A percentile compares a stretch with the other conserved stretches of the same genome.
phyloP scores from a whole-genome alignment of 2,113 vertebrate genomes.

The Coptodon bakossiorum region DNA sequence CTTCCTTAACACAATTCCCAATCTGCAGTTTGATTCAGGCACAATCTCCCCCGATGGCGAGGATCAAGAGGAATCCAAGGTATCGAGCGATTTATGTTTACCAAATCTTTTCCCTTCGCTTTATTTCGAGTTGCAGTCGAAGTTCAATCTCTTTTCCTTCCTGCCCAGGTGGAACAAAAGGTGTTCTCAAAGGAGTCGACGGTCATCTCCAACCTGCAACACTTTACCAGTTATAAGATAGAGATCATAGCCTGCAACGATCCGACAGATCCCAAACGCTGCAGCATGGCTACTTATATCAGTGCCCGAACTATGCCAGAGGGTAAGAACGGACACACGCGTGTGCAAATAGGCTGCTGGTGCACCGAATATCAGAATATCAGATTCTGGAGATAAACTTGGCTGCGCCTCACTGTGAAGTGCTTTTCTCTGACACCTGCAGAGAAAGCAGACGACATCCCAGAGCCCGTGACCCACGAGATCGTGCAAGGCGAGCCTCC shows the following conservation, averaged over 20 bases:
- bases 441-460: slow-evolving; percentile 91
- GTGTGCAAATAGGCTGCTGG: neutral
- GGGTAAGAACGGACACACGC: slow-evolving; percentile 62
- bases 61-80: slow-evolving; percentile 70
- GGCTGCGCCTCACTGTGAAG: neutral
- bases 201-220: slow-evolving; percentile 87
- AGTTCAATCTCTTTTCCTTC: neutral
- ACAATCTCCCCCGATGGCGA: slow-evolving; percentile 36
- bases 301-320: slow-evolving; percentile 94
- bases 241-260: slow-evolving; percentile 97
- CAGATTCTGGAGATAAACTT: neutral
- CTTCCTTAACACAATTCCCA: slow-evolving; percentile 50
- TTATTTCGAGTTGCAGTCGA: neutral
- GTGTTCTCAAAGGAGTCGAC: slow-evolving; percentile 82
- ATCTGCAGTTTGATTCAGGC: slow-evolving; percentile 58
- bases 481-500: slow-evolving; percentile 77
- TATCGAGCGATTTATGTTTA: neutral
- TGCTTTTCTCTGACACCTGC: neutral
- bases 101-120: neutral
- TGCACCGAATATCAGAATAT: neutral
- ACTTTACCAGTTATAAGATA: slow-evolving; percentile 95
- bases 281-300: slow-evolving; percentile 87
- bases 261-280: slow-evolving; percentile 66
- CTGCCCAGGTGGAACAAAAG: slow-evolving; percentile 72
- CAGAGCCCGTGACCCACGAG: slow-evolving; percentile 78